Conservation (phyloP, 2,113 vertebrate species). For the Xenopus borealis region DNA sequence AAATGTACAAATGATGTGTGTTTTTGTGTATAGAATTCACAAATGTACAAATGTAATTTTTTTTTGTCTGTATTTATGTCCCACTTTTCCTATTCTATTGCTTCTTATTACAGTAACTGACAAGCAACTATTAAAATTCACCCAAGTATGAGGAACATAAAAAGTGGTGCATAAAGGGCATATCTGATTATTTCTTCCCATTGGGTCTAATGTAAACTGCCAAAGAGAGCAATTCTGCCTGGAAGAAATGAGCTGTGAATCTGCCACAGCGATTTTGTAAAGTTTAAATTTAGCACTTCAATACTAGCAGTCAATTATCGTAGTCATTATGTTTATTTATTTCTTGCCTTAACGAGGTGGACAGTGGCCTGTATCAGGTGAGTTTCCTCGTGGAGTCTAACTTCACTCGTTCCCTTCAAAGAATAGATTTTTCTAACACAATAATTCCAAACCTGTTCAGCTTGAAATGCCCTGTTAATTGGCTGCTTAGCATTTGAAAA, state of each 20-base stretch:
- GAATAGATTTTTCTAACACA: background rate
- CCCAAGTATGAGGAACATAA: slow-evolving; percentile 1
- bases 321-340: slow-evolving; percentile 20
- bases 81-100: background rate
- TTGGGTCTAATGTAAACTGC: slow-evolving; percentile 4
- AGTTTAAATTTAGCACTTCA: slow-evolving; percentile 12
- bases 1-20: background rate
- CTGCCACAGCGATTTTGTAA: slow-evolving; percentile 8
- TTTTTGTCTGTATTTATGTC: slow-evolving; percentile 6
- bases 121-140: slow-evolving; percentile 16
- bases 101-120: slow-evolving; percentile 8
- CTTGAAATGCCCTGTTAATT: slow-evolving; percentile 41
- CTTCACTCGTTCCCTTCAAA: background rate
- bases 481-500: slow-evolving; percentile 50
- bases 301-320: slow-evolving; percentile 7
- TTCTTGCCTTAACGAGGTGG: slow-evolving; percentile 7
- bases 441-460: slow-evolving; percentile 1
- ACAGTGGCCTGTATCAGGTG: slow-evolving; percentile 1
- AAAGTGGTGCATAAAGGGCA: slow-evolving; percentile 6
- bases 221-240: slow-evolving; percentile 15
- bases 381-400: background rate
- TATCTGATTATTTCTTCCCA: slow-evolving; percentile 12
- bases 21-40: background rate
- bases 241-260: slow-evolving; percentile 7
- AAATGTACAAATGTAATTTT: slow-evolving; percentile 5